Evolutionary conservation across 2,113 vertebrate species (phyloP).

Genomic region (Cottus gobio): DNA sequence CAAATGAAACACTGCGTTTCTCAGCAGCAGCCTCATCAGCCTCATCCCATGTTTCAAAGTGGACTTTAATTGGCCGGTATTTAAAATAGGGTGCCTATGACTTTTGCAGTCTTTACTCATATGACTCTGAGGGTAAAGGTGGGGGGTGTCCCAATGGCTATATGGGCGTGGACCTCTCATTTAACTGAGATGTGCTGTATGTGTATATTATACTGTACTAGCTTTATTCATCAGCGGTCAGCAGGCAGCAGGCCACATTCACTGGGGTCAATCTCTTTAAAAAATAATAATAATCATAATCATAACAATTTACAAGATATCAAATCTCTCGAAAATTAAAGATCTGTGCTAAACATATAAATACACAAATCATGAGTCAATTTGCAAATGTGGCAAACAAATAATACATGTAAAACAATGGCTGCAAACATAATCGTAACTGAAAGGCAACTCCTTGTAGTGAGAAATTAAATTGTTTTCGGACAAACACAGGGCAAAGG

Average conservation of each 20-base stretch:
- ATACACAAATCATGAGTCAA: neutral
- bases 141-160: neutral
- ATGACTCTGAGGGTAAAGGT: neutral
- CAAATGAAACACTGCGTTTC: slow-evolving; percentile 39
- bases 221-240: too few relatives aligned
- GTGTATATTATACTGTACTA: neutral
- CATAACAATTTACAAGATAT: neutral
- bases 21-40: neutral
- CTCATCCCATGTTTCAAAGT: neutral
- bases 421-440: neutral
- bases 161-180: neutral
- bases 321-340: neutral
- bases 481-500: slow-evolving; percentile 41
- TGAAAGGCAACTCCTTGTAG: neutral
- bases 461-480: slow-evolving; percentile 12
- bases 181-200: neutral
- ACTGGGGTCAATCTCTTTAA: neutral
- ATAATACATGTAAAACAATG: neutral
- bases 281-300: too few relatives aligned
- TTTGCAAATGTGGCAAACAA: neutral
- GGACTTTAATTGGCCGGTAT: neutral
- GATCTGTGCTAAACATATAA: neutral
- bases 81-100: neutral
- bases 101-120: neutral
- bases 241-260: too few relatives aligned